Evolutionary conservation across 2,797 vertebrate species (phyloP).

Genomic region (Lacerta agilis): DNA sequence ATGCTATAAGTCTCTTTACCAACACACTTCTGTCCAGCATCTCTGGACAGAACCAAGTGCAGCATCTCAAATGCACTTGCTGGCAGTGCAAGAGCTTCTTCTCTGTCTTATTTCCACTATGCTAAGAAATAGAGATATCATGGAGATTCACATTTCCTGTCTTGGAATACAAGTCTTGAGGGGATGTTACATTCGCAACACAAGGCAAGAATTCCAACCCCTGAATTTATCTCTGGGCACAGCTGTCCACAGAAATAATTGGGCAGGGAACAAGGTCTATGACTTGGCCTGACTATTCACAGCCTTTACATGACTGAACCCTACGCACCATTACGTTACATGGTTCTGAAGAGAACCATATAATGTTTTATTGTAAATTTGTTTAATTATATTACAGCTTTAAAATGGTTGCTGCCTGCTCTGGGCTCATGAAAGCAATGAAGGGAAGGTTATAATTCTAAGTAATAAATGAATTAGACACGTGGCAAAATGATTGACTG

Average conservation of each 20-base stretch:
- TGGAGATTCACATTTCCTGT: neutral
- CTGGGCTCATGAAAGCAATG: too few species aligned
- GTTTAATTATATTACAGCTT: too few species aligned
- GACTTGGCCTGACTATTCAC: too few species aligned
- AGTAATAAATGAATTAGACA: too few species aligned
- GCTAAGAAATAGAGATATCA: neutral
- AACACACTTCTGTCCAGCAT: slow-evolving; percentile 39
- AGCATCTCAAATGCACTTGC: slow-evolving; percentile 15
- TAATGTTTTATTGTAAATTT: too few species aligned
- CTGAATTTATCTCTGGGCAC: neutral
- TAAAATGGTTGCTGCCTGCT: too few species aligned
- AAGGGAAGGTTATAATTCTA: too few species aligned
- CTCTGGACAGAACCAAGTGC: neutral
- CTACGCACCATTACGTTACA: too few species aligned
- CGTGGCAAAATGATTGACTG: neutral
- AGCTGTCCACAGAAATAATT: too few species aligned
- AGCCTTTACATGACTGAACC: too few species aligned
- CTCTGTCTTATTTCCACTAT: neutral
- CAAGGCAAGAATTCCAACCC: neutral
- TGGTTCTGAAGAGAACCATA: too few species aligned
- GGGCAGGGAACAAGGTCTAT: too few species aligned
- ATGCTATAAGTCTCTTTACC: slow-evolving; percentile 45
- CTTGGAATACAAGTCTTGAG: neutral
- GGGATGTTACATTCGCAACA: neutral
- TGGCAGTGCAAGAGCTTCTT: neutral